Conservation (phyloP, 2,797 vertebrate genomes). For the Ctenopoma kingsleyae region DNA sequence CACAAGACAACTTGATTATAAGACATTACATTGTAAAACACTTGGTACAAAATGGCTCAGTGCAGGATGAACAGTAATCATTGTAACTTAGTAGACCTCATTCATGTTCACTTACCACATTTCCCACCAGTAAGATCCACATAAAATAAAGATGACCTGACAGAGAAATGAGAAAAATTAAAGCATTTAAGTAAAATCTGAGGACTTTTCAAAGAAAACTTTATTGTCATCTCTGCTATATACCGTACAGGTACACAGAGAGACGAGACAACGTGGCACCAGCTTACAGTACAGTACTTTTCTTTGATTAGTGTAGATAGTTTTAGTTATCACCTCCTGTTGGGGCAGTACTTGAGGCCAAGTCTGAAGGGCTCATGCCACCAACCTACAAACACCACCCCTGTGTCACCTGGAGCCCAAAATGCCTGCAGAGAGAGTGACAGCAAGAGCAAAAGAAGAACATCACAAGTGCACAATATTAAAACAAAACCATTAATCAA, state of each 20-base stretch:
- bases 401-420: constrained; percentile 91
- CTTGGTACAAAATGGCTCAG: neutral
- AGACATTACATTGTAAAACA: neutral
- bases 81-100: neutral
- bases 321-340: constrained; percentile 88
- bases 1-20: neutral
- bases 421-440: constrained; percentile 86
- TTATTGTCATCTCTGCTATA: neutral
- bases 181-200: neutral
- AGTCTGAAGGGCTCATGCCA: constrained; percentile 92
- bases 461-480: neutral
- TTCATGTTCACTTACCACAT: constrained; percentile 87
- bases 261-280: too few relatives aligned
- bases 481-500: neutral
- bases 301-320: constrained; percentile 4
- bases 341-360: constrained; percentile 90
- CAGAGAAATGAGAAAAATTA: constrained; percentile 18
- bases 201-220: neutral
- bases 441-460: neutral
- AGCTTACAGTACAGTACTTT: neutral
- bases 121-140: constrained; percentile 92
- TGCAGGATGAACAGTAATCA: neutral
- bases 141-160: constrained; percentile 94
- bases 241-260: too few relatives aligned
- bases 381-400: constrained; percentile 94